Conservation (phyloP, 2,888 invertebrate genomes). For the Cenopis cana region DNA sequence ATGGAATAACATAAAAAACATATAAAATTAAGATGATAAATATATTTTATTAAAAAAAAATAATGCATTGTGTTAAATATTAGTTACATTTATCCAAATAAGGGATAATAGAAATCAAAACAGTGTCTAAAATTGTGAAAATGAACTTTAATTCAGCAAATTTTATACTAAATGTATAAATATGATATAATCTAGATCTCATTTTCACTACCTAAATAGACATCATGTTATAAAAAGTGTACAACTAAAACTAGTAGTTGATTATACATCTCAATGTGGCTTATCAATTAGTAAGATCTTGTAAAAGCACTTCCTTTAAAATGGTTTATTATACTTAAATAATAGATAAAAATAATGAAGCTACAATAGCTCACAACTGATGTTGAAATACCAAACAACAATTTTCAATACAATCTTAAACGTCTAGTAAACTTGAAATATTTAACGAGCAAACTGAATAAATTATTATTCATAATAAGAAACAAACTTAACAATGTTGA, state of each 20-base stretch:
- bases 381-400: conserved; percentile 80
- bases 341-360: conserved; percentile 83
- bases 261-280: conserved; percentile 84
- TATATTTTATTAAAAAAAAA: conserved; percentile 41
- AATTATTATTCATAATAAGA: conserved; percentile 83
- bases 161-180: conserved; percentile 86
- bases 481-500: conserved; percentile 85
- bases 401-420: conserved; percentile 83
- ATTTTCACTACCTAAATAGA: conserved; percentile 85
- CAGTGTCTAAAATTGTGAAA: conserved; percentile 82
- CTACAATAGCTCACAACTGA: conserved; percentile 79
- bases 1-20: conserved; percentile 31
- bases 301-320: conserved; percentile 83
- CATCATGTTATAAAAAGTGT: conserved; percentile 85
- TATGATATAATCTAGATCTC: conserved; percentile 85
- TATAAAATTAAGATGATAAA: conserved; percentile 37
- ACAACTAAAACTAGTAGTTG: conserved; percentile 85
- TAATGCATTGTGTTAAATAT: conserved; percentile 43
- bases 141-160: conserved; percentile 85
- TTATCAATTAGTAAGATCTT: conserved; percentile 84
- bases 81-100: conserved; percentile 44
- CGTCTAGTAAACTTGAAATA: conserved; percentile 84
- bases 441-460: conserved; percentile 85
- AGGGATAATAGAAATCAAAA: conserved; percentile 59
- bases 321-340: conserved; percentile 83